Conservation (phyloP, 2,113 vertebrate genomes). For the Sisor rabdophorus region DNA sequence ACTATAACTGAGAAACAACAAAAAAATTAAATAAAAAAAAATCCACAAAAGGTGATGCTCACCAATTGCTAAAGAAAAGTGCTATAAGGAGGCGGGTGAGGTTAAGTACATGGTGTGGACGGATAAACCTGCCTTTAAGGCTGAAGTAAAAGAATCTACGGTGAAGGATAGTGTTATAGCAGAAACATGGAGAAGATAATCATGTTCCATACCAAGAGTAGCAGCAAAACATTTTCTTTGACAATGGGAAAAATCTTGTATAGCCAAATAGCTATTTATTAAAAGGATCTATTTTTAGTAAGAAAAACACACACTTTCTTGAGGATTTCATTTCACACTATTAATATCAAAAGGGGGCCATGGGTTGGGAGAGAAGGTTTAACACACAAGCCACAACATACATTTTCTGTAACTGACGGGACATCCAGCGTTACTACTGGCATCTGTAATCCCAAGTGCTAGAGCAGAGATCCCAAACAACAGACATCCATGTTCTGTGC, state of each 20-base stretch:
- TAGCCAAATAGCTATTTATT: too few relatives aligned
- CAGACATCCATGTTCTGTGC: conserved; percentile 15
- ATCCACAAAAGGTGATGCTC: not conserved
- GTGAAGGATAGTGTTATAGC: conserved; percentile 1
- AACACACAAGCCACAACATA: not conserved
- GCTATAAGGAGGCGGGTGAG: not conserved
- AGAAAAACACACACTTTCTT: not conserved
- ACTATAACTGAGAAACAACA: conserved; percentile 3
- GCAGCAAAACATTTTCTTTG: not conserved
- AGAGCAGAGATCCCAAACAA: not conserved
- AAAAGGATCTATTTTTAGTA: too few relatives aligned
- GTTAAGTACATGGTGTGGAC: conserved; percentile 5
- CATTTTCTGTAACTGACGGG: not conserved
- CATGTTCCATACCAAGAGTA: not conserved
- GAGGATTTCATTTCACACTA: conserved; percentile 8
- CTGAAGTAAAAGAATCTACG: not conserved
- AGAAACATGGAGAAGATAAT: not conserved
- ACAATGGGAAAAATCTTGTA: too few relatives aligned
- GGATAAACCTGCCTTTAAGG: not conserved
- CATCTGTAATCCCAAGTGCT: conserved; percentile 1
- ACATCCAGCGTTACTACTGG: not conserved
- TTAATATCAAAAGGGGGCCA: not conserved
- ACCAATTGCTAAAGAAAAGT: conserved; percentile 2
- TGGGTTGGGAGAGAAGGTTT: not conserved
- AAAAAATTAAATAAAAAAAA: not conserved